Percentiles rank a stretch among this genome's conserved stretches.
phyloP scores from a whole-genome alignment of 2,113 vertebrate species.

The Pedetes capensis region DNA sequence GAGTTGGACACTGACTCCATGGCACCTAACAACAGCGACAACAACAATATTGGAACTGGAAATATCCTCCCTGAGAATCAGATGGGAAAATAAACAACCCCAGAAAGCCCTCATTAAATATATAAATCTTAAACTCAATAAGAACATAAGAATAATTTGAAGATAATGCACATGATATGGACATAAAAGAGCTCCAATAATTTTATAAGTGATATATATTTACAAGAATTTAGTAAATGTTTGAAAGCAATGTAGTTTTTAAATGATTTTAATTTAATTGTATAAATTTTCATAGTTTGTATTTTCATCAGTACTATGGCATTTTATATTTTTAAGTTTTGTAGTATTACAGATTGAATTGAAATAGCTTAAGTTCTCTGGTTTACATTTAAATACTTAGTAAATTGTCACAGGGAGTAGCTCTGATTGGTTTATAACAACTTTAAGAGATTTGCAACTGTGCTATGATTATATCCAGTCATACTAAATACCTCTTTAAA shows the following conservation, averaged over 20 bases:
- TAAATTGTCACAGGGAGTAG: conserved; percentile 68
- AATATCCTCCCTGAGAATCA: background rate
- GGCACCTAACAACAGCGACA: too few relatives aligned
- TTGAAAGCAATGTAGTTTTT: background rate
- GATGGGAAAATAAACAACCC: background rate
- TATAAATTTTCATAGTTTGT: conserved; percentile 5
- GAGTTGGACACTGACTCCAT: too few relatives aligned
- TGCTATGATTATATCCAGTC: conserved; percentile 80
- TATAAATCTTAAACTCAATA: background rate
- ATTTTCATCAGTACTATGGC: background rate
- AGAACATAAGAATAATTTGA: background rate
- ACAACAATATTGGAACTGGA: background rate
- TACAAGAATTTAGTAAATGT: conserved; percentile 9
- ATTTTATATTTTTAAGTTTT: conserved; percentile 48
- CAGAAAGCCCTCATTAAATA: background rate
- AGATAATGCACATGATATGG: background rate
- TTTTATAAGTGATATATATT: background rate
- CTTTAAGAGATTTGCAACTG: conserved; percentile 77
- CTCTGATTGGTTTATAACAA: conserved; percentile 76
- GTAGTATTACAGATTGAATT: conserved; percentile 62
- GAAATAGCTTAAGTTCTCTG: conserved; percentile 75
- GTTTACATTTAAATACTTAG: conserved; percentile 80
- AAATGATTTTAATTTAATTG: conserved; percentile 26
- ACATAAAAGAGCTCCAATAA: background rate
- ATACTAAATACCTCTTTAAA: conserved; percentile 76